Evolutionary conservation across 1,140 invertebrate species (phyloP).

Genomic region (Saccostrea glomerata): DNA sequence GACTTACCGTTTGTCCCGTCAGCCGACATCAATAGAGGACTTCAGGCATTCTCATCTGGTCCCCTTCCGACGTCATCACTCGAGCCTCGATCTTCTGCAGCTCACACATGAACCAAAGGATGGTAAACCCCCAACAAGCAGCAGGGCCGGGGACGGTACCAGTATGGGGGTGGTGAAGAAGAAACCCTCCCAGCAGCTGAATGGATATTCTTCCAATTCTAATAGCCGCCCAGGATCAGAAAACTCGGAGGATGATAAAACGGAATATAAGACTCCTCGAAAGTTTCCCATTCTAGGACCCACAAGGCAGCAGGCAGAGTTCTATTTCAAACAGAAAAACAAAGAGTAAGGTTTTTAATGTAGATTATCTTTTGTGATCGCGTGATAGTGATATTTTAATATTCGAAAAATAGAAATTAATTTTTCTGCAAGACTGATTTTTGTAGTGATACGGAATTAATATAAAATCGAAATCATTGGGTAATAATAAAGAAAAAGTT

Average conservation of each 20-base stretch:
- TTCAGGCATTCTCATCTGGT: neutral
- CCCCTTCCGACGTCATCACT: conserved; percentile 10
- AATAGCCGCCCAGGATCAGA: neutral
- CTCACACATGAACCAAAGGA: neutral
- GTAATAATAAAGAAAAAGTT: too few species aligned
- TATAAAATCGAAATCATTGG: too few species aligned
- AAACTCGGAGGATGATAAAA: conserved; percentile 3
- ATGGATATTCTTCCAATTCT: neutral
- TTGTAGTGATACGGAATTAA: too few species aligned
- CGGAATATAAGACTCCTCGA: neutral
- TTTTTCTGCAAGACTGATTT: neutral
- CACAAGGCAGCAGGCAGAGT: neutral
- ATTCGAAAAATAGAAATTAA: neutral
- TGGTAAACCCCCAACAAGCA: neutral
- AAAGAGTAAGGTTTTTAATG: neutral
- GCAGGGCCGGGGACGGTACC: neutral
- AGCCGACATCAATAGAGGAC: neutral
- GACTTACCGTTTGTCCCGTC: neutral
- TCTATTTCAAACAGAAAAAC: conserved; percentile 11
- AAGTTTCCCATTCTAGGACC: conserved; percentile 4
- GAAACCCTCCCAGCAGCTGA: neutral
- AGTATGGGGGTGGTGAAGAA: neutral
- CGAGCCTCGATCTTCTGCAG: conserved; percentile 5
- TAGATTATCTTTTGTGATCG: too few species aligned
- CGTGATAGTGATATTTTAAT: too few species aligned